Conservation (phyloP, 2,113 vertebrate species). For the Colaptes auratus region DNA sequence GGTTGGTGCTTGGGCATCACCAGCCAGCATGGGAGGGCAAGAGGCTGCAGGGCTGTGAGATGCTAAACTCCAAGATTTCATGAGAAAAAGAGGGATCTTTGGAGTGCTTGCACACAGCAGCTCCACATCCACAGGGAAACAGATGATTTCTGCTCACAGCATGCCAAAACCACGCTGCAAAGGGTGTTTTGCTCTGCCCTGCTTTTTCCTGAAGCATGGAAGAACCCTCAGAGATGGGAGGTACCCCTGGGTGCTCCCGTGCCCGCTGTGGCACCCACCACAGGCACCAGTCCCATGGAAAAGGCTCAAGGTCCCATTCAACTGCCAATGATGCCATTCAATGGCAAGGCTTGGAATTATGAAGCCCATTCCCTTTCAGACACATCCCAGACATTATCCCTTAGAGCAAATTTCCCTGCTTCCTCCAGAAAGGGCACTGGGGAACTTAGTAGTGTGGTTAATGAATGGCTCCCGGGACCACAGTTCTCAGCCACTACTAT, state of each 20-base stretch:
- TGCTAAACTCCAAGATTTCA: not conserved
- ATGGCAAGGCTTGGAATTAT: fast-evolving
- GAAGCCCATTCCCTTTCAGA: not conserved
- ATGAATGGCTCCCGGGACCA: fast-evolving
- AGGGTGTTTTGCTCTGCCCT: not conserved
- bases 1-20: not conserved
- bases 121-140: not conserved
- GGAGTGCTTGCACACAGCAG: not conserved
- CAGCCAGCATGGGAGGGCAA: not conserved
- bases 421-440: not conserved
- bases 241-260: fast-evolving
- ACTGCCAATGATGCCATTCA: fast-evolving
- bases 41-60: not conserved
- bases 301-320: not conserved
- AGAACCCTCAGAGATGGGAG: fast-evolving
- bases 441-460: fast-evolving
- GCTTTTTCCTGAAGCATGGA: not conserved
- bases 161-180: fast-evolving
- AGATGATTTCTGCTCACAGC: not conserved
- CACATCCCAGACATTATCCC: not conserved
- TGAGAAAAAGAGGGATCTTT: not conserved
- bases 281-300: not conserved
- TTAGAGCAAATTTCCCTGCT: not conserved
- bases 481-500: not conserved
- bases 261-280: not conserved